These are phyloP conservation scores for Micronycteris hirsuta DNA, from an alignment of 2,113 vertebrate species.

Conservation along the genomic window DNA sequence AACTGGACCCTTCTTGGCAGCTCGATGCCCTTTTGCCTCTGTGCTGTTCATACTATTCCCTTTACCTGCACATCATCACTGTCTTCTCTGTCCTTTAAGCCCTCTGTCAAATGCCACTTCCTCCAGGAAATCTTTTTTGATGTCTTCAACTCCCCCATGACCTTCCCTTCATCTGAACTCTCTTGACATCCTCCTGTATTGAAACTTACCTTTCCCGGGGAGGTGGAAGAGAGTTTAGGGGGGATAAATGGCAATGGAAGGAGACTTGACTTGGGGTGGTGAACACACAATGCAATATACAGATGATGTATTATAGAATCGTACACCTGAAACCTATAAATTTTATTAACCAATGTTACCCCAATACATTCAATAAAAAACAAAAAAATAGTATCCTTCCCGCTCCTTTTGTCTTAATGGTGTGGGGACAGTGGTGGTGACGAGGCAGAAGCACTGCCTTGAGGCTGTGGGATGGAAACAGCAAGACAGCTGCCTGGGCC, in stretches of 20 bases:
- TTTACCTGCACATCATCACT: background rate
- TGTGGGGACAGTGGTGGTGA: rapidly evolving
- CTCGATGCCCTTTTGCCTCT: background rate
- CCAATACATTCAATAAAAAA: too few species aligned
- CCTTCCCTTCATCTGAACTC: background rate
- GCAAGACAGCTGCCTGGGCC: conserved; percentile 62
- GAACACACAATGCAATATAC: too few species aligned
- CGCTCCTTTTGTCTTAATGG: rapidly evolving
- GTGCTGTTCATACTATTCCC: background rate
- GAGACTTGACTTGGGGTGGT: too few species aligned
- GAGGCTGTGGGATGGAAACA: conserved; percentile 64
- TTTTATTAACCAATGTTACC: too few species aligned
- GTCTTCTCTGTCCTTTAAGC: background rate
- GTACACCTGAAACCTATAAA: too few species aligned
- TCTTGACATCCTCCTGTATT: background rate
- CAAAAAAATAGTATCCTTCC: background rate
- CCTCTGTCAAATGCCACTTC: background rate
- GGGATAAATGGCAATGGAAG: too few species aligned
- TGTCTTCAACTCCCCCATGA: background rate
- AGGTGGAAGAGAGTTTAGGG: too few species aligned
- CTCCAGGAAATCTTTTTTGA: conserved; percentile 21
- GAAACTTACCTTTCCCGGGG: background rate
- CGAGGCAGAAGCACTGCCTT: conserved; percentile 56
- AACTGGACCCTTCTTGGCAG: background rate
- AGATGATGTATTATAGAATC: too few species aligned